A percentile compares a stretch with the other conserved stretches of the same genome.
phyloP scores from a whole-genome alignment of 1,140 invertebrate genomes.

The Geopemphigus sp. region DNA sequence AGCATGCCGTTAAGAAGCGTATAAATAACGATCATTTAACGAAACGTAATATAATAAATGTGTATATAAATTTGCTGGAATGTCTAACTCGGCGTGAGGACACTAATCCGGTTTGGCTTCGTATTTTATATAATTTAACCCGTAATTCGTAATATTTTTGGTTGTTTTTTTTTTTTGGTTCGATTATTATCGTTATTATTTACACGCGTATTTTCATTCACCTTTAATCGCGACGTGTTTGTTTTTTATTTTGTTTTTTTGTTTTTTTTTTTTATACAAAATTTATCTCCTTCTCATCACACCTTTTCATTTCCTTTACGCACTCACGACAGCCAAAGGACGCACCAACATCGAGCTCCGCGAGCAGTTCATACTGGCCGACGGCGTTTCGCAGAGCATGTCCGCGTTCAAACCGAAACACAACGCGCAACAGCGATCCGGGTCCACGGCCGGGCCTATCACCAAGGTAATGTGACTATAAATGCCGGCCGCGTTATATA shows the following conservation, averaged over 20 bases:
- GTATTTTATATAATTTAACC: neutral
- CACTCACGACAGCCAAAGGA: constrained; percentile 83
- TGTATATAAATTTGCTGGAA: too few species aligned
- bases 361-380: constrained; percentile 97
- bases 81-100: constrained; percentile 52
- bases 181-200: neutral
- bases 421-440: constrained; percentile 71
- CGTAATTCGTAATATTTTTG: neutral
- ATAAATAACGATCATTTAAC: neutral
- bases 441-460: constrained; percentile 76
- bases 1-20: too few species aligned
- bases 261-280: constrained; percentile 39
- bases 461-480: constrained; percentile 73
- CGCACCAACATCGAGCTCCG: constrained; percentile 98
- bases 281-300: constrained; percentile 46
- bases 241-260: constrained; percentile 54
- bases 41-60: too few species aligned
- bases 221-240: constrained; percentile 53
- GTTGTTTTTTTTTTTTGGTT: constrained; percentile 10
- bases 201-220: neutral
- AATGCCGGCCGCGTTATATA: constrained; percentile 49
- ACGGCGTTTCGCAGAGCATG: constrained; percentile 96
- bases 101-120: constrained; percentile 47
- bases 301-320: constrained; percentile 47
- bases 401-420: constrained; percentile 89